Percentiles rank a stretch among this genome's conserved stretches.
Conservation (phyloP, 2,113 vertebrate species). For the Gallinago media region DNA sequence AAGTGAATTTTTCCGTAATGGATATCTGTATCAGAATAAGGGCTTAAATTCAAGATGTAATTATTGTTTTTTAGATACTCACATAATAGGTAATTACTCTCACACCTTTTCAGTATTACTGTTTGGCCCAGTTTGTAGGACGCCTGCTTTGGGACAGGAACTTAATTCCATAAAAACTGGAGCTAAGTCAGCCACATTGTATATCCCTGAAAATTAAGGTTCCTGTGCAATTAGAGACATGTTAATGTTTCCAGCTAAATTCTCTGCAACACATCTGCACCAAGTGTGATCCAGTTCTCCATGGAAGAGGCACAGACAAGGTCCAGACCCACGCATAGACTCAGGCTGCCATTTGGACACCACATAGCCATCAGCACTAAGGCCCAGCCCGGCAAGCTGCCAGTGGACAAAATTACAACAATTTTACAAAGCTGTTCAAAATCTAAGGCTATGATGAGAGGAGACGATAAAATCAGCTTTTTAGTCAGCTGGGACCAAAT, state of each 20-base stretch:
- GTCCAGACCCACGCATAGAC: background rate
- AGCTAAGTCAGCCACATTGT: background rate
- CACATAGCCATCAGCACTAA: background rate
- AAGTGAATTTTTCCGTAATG: background rate
- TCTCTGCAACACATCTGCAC: background rate
- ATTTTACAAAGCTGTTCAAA: background rate
- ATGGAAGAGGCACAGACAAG: background rate
- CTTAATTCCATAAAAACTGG: background rate
- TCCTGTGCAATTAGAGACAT: background rate
- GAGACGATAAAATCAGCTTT: background rate
- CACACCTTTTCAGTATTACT: background rate
- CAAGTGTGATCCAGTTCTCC: background rate
- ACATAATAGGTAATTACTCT: background rate
- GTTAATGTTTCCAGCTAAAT: background rate
- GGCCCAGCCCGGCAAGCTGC: background rate
- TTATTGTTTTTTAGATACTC: slow-evolving; percentile 9
- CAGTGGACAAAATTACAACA: background rate
- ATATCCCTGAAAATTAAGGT: background rate
- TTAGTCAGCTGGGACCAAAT: background rate
- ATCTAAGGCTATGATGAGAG: background rate
- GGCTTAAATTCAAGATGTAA: slow-evolving; percentile 13
- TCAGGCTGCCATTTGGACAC: background rate
- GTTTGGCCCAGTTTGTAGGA: slow-evolving; percentile 17
- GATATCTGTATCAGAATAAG: background rate
- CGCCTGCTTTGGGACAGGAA: background rate